Base-by-base conservation (phyloP, 64 coral and sea anemone genomes). In the Montipora foliosa region DNA sequence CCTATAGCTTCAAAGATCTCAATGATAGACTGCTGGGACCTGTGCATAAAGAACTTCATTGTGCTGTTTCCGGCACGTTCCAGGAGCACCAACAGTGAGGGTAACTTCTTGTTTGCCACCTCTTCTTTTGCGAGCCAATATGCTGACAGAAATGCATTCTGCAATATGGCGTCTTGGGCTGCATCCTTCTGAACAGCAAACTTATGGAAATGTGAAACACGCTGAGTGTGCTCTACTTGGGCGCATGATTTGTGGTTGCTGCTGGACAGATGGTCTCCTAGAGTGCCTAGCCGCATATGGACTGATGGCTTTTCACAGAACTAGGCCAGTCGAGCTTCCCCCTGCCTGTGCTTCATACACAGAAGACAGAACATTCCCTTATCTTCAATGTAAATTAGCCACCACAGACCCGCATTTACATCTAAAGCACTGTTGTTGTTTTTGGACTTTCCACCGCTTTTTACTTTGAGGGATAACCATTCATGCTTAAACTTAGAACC, bases 271-370 rank as follows among this genome's bases (percentile, higher is more conserved):
- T 80, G 78, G 50, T 80, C 78, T 24, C 50, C 50, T 19, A 57
- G 78, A 6, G 52, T 80, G 24, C 19, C 78, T 37, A 37, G 37
- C 37, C 37, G 37, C 37, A 37, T 37, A 37, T 2, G 37, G 37
- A 37, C 37, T 37, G 51, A 44, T 12, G 51, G 78, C n/a, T 80
- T 80, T 13, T 80, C 49, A 25, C 78, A 57, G 51, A 80, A 80
- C 6, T 17, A 49, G 6, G 0, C 2, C 1, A 80, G 78, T 24
- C 78, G 78, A 60, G 49, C 78, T 49, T 80, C 78, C 21, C 52
- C 78, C 9, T 80, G 51, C 78, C 44, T 80, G 78, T 80, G 78
- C 19, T 80, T 80, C 78, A 80, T 80, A 11, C 78, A 80, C 78
- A 80, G n/a, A 80, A 57, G 78, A 59, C 78, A 80, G 19, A 80